Conservation (phyloP, 1,140 invertebrate genomes). For the Zeugodacus cucurbitae region DNA sequence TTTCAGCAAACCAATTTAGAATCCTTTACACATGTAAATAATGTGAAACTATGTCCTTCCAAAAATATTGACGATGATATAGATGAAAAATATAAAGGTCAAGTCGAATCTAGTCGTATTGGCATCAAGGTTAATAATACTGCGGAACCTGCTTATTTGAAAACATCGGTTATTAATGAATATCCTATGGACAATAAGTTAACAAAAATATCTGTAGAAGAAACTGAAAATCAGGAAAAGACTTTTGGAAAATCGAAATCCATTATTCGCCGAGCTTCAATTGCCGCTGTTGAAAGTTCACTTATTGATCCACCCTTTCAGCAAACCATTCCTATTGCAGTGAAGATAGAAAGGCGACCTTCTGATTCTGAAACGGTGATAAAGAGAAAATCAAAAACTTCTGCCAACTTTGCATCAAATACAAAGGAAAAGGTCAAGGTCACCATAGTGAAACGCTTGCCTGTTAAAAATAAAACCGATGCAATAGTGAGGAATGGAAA, state of each 20-base stretch:
- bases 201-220: neutral
- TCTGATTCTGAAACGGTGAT: slow-evolving; percentile 61
- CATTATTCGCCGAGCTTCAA: slow-evolving; percentile 52
- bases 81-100: neutral
- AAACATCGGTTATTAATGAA: neutral
- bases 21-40: neutral
- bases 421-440: slow-evolving; percentile 36
- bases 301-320: slow-evolving; percentile 51
- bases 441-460: slow-evolving; percentile 40
- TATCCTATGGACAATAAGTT: neutral
- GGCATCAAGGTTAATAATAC: neutral
- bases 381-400: slow-evolving; percentile 50
- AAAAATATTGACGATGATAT: too few relatives aligned
- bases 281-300: slow-evolving; percentile 59
- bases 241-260: neutral
- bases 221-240: neutral
- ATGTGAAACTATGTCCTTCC: neutral
- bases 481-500: neutral
- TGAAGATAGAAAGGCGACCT: slow-evolving; percentile 56
- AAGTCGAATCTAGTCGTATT: neutral
- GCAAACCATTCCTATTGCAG: slow-evolving; percentile 48
- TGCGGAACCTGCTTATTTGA: neutral
- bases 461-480: neutral
- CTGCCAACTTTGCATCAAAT: neutral
- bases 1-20: slow-evolving; percentile 40